Base-by-base conservation (phyloP, 2,888 invertebrate genomes). In the Caenorhabditis auriculariae region DNA sequence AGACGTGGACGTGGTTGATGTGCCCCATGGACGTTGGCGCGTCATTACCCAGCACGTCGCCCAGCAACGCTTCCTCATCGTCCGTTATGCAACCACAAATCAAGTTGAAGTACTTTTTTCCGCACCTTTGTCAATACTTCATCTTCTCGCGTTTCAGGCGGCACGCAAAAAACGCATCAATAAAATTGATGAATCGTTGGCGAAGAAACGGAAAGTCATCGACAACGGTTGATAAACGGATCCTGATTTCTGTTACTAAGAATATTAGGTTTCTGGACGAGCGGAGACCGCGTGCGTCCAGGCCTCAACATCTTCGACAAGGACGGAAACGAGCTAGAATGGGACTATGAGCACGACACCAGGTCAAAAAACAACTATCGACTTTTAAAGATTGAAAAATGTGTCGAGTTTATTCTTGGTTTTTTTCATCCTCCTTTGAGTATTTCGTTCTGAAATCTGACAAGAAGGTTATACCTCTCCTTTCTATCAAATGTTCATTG, bases 291-390 rank as follows among this genome's bases (percentile, higher is more conserved):
- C n/a, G 51, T 68, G 12, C 68, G 74, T 26, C 70, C 75, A 7
- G 79, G 79, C 7, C 51, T 79, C 54, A 77, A 78, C 59, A 54
- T 79, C 15, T 78, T 76, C 50, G 71, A 77, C 48, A 60, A 69
- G 17, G 56, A 76, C 15, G 79, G 79, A 46, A 66, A 72, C 12
- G 79, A 79, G 54, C 56, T 77, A 26, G 73, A 74, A 12, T 78
- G 77, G 78, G 76, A 78, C 50, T 79, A 74, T 51, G 76, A 78
- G 43, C 79, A 79, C 42, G 79, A 79, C 58, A 78, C 77, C 6
- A 66, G 79, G n/a, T n/a, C n/a, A n/a, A n/a, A n/a, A n/a, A n/a
- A n/a, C n/a, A n/a, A n/a, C 38, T 76, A 17, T 12, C 23, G 3
- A 32, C n/a, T 12, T n/a, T 21, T 17, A 15, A n/a, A 69, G 49